These are phyloP conservation scores for Albula goreensis DNA, from an alignment of 2,113 vertebrate genomes.

Conservation along the genomic window DNA sequence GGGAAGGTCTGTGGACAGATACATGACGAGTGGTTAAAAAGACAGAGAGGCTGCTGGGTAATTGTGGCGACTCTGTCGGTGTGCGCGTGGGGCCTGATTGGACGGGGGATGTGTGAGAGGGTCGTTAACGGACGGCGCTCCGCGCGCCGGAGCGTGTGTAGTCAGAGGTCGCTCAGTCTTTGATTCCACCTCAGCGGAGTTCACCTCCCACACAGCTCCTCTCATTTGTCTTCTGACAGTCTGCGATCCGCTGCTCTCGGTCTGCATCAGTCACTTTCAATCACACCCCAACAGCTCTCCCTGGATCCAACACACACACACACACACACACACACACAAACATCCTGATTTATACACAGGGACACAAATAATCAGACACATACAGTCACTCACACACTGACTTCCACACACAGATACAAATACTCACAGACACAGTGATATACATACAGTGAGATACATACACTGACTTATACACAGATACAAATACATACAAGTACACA, in stretches of 20 bases:
- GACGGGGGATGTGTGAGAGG: conserved; percentile 55
- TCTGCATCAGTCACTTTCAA: conserved; percentile 63
- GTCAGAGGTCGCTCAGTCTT: conserved; percentile 74
- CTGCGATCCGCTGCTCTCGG: conserved; percentile 64
- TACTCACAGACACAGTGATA: conserved; percentile 20
- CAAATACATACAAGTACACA: conserved; percentile 19
- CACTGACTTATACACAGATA: conserved; percentile 26
- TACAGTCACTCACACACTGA: conserved; percentile 16
- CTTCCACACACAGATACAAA: conserved; percentile 40
- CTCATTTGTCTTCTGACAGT: conserved; percentile 72
- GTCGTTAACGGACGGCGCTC: conserved; percentile 71
- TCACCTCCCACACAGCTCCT: conserved; percentile 64
- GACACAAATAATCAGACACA: neutral
- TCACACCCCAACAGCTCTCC: conserved; percentile 45
- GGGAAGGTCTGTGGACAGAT: neutral
- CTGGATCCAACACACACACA: neutral
- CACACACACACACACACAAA: neutral
- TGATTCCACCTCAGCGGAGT: conserved; percentile 71
- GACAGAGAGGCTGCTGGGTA: neutral
- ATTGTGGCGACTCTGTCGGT: neutral
- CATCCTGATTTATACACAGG: conserved; percentile 34
- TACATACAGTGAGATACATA: neutral
- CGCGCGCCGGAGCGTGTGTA: conserved; percentile 66
- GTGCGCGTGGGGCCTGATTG: neutral
- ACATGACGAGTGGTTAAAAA: neutral